These are phyloP conservation scores for Porphyrio hochstetteri DNA, from an alignment of 2,113 vertebrate genomes.

Conservation along the genomic window DNA sequence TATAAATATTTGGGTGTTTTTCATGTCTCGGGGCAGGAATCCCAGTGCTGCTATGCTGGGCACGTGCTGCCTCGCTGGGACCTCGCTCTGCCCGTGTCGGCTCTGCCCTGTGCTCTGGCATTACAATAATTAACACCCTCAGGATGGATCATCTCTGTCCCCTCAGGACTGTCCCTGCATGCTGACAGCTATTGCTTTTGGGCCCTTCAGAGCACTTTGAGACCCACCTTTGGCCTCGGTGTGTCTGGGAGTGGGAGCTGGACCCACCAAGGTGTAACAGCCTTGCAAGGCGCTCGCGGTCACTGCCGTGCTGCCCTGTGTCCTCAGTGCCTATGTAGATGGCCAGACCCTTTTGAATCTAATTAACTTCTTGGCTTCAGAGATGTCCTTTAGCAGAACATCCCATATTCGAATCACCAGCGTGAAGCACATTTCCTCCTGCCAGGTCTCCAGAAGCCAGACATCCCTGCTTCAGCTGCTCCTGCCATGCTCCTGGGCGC, in stretches of 20 bases:
- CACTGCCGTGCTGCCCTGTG: background rate
- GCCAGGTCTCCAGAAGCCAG: background rate
- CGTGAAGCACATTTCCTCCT: background rate
- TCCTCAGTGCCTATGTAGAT: background rate
- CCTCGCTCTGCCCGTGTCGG: background rate
- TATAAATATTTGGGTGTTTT: background rate
- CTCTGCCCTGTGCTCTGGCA: background rate
- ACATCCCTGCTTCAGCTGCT: background rate
- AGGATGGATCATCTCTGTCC: accelerated
- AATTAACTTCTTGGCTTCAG: background rate
- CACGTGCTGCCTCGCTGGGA: background rate
- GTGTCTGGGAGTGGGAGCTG: background rate
- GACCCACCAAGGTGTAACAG: background rate
- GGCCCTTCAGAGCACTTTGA: background rate
- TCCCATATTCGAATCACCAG: accelerated
- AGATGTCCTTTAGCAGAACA: background rate
- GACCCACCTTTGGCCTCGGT: accelerated
- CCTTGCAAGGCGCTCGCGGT: background rate
- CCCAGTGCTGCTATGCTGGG: accelerated
- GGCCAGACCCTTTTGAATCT: background rate
- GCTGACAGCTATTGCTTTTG: background rate
- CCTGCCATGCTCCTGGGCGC: background rate
- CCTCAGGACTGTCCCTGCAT: accelerated
- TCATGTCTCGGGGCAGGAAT: background rate
- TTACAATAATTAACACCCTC: background rate